Base-by-base conservation (phyloP, 2,888 invertebrate genomes). In the Gymnoscelis rufifasciata region DNA sequence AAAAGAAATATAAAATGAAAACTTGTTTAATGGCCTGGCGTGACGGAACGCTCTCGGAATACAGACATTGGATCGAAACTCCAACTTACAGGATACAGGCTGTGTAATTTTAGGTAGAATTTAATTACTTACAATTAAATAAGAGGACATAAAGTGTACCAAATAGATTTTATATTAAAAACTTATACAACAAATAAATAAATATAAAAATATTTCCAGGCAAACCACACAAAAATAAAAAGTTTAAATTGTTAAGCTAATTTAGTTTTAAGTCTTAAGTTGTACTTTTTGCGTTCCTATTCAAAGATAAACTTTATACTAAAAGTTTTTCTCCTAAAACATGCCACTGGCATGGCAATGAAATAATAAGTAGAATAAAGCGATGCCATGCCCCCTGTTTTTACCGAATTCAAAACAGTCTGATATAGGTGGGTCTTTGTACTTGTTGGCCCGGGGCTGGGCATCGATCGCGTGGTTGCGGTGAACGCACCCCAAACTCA, bases 401-500 rank as follows among this genome's bases (percentile, higher is more conserved):
- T 64, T 59, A 61, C 57, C 60, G 64, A 69, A 71, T 64, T 62
- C 64, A 70, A 68, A 65, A 64, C 66, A 73, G 64, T 63, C 69
- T 71, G 71, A 64, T n/a, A n/a, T 74, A 68, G 71, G 68, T 68
- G 67, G 74, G 70, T 76, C 73, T 78, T 77, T 71, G 68, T 72
- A 62, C 63, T 51, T 46, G 63, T 69, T 71, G 66, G 72, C 66
- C 72, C 67, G 74, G 70, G 76, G 74, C 68, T 65, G 73, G 68
- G 77, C 75, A 86, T 84, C 86, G 87, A 87, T 87, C 83, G 84
- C 72, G 68, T 60, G 64, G 64, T 63, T 71, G 75, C 79, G 79
- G 78, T 77, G 78, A 82, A 75, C 83, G 79, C 80, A 77, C 84
- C 84, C 84, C 76, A 74, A 80, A 76, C 75, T 71, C 68, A 71